These are phyloP conservation scores for Halocaridina rubra DNA, from an alignment of 2,888 invertebrate genomes.

Conservation along the genomic window DNA sequence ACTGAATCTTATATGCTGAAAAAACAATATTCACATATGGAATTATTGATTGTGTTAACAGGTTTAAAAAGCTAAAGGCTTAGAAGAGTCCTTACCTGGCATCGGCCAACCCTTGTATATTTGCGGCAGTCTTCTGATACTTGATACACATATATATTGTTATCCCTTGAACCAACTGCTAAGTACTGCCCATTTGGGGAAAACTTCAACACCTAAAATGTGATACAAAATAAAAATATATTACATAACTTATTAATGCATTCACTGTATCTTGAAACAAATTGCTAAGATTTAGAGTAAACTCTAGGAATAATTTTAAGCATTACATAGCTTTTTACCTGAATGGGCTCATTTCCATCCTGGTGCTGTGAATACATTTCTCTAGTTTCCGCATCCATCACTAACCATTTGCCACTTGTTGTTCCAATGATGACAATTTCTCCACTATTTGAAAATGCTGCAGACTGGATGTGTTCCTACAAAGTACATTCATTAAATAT, in stretches of 20 bases:
- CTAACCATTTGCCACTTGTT: constrained; percentile 83
- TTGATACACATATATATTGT: constrained; percentile 89
- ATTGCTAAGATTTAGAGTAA: too few relatives aligned
- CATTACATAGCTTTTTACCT: too few relatives aligned
- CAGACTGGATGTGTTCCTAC: constrained; percentile 83
- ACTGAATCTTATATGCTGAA: too few relatives aligned
- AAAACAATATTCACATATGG: too few relatives aligned
- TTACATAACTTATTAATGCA: too few relatives aligned
- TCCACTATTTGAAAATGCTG: constrained; percentile 84
- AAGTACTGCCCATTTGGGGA: constrained; percentile 83
- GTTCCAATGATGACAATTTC: constrained; percentile 82
- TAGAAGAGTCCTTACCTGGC: constrained; percentile 87
- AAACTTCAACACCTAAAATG: constrained; percentile 77
- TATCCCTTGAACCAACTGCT: constrained; percentile 89
- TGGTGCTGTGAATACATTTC: constrained; percentile 78
- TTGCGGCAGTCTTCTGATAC: constrained; percentile 80
- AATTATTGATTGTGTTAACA: too few relatives aligned
- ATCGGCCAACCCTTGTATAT: constrained; percentile 84
- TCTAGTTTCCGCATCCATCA: constrained; percentile 82
- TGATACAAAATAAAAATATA: neutral
- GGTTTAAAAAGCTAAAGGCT: too few relatives aligned
- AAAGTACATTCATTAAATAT: constrained; percentile 40
- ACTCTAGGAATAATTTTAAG: too few relatives aligned
- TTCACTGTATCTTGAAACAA: too few relatives aligned
- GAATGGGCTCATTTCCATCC: constrained; percentile 76